Percentiles rank a stretch among this genome's conserved stretches.
Evolutionary conservation across 2,888 invertebrate genomes (phyloP).

Genomic region (Plagodis pulveraria): DNA sequence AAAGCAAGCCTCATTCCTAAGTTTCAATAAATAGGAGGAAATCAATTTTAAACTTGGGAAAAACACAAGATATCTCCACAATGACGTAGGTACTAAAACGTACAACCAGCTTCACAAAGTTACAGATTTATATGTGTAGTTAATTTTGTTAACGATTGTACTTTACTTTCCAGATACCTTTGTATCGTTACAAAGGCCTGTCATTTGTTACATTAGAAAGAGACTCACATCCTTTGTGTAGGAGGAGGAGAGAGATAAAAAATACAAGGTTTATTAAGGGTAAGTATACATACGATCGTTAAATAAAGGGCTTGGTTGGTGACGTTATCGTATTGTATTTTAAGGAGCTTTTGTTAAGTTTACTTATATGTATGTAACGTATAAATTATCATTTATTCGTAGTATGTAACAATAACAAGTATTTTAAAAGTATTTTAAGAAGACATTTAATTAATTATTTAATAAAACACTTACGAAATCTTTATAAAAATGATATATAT

Average conservation of each 20-base stretch:
- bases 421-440: too few relatives aligned
- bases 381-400: too few relatives aligned
- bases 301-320: too few relatives aligned
- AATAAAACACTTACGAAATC: too few relatives aligned
- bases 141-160: constrained; percentile 25
- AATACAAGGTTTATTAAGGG: not conserved
- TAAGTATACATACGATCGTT: too few relatives aligned
- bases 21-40: constrained; percentile 1
- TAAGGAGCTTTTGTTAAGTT: too few relatives aligned
- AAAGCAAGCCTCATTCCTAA: not conserved
- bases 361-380: too few relatives aligned
- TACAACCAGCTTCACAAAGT: constrained; percentile 16
- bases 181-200: constrained; percentile 7
- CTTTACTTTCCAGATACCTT: constrained; percentile 20
- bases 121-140: constrained; percentile 16
- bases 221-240: constrained; percentile 1
- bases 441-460: too few relatives aligned
- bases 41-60: constrained; percentile 4
- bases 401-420: too few relatives aligned
- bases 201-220: constrained; percentile 20
- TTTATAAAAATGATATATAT: too few relatives aligned
- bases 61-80: not conserved
- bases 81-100: constrained; percentile 3
- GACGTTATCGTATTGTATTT: too few relatives aligned
- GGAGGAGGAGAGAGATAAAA: not conserved